Conservation (phyloP, 1,140 invertebrate genomes). For the Dryas iulia region DNA sequence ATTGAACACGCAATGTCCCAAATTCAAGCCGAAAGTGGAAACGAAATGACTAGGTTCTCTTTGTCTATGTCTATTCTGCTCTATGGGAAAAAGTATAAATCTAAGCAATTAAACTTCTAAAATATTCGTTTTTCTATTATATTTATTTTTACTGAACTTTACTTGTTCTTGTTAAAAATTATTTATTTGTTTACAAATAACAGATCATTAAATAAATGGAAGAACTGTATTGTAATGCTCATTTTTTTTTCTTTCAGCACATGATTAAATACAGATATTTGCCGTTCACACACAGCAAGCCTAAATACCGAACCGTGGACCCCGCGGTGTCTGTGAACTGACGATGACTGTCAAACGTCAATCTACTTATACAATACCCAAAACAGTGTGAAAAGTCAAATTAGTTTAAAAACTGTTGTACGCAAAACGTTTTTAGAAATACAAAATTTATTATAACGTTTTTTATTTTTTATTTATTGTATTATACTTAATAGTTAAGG, state of each 20-base stretch:
- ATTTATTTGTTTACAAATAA: no score
- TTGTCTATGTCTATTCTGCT: no score
- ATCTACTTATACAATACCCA: constrained; percentile 29
- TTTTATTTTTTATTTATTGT: constrained; percentile 56
- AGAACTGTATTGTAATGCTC: background rate
- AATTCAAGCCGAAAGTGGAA: no score
- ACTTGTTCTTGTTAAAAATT: no score
- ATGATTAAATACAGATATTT: constrained; percentile 99
- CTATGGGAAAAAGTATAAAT: no score
- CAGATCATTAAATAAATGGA: background rate
- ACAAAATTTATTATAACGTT: constrained; percentile 74
- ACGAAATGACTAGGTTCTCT: no score
- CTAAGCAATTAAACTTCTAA: no score
- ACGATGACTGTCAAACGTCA: constrained; percentile 39
- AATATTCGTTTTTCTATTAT: no score
- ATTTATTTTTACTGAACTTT: no score
- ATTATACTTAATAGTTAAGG: constrained; percentile 20
- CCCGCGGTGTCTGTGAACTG: constrained; percentile 72
- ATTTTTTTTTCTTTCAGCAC: constrained; percentile 86
- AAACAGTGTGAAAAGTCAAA: constrained; percentile 46
- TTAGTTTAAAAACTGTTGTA: constrained; percentile 72
- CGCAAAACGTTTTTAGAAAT: constrained; percentile 71
- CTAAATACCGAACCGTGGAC: constrained; percentile 89
- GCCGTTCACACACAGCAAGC: constrained; percentile 99
- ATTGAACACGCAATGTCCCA: no score